These are phyloP conservation scores for Anastrepha obliqua DNA, from an alignment of 1,140 invertebrate species.

Conservation along the genomic window DNA sequence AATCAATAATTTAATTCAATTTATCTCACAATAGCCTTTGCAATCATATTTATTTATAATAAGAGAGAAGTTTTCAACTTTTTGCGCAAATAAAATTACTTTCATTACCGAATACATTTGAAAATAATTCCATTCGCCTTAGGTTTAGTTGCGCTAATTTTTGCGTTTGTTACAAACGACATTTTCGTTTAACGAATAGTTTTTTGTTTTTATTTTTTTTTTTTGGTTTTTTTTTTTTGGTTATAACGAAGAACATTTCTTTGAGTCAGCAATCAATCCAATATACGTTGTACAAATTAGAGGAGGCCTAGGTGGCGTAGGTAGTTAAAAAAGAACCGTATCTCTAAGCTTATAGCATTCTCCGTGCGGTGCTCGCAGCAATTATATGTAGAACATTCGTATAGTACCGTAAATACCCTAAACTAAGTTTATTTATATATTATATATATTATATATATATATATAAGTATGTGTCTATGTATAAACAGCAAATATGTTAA, in stretches of 20 bases:
- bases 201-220: not conserved
- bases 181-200: constrained; percentile 5
- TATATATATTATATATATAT: constrained; percentile 22
- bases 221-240: not conserved
- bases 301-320: constrained; percentile 22
- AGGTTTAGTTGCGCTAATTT: not conserved
- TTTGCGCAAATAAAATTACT: not conserved
- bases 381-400: not conserved
- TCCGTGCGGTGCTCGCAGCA: not conserved
- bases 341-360: constrained; percentile 36
- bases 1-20: not conserved
- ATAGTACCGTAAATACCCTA: constrained; percentile 26
- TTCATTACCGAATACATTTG: not conserved
- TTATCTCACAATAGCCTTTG: constrained; percentile 29
- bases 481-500: constrained; percentile 48
- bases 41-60: constrained; percentile 14
- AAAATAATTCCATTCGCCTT: not conserved
- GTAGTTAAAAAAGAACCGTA: not conserved
- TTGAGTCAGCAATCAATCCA: constrained; percentile 26
- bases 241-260: not conserved
- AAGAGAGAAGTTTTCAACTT: not conserved
- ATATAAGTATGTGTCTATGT: constrained; percentile 27
- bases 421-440: constrained; percentile 30
- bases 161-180: constrained; percentile 27
- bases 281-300: constrained; percentile 3